Conservation (phyloP, 92 coral and sea anemone genomes). For the Metridium senile region DNA sequence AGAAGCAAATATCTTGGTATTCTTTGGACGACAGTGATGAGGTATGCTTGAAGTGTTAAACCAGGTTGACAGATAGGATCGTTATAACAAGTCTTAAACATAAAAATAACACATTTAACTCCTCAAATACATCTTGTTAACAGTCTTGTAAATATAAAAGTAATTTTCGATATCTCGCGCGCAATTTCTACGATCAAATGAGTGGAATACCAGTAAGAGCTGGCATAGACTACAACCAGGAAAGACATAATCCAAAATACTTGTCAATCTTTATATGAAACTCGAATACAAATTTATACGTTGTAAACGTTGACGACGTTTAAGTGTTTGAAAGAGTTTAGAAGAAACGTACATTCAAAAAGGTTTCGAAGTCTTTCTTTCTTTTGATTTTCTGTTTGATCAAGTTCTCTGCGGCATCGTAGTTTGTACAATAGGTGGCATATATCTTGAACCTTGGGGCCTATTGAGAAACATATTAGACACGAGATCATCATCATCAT, state of each 20-base stretch:
- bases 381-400: slow-evolving; percentile 76
- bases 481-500: not conserved
- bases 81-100: slow-evolving; percentile 71
- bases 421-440: slow-evolving; percentile 89
- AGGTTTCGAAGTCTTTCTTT: slow-evolving; percentile 86
- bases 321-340: too few species aligned
- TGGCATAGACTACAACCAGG: too few species aligned
- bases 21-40: slow-evolving; percentile 93
- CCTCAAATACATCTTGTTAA: too few species aligned
- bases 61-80: slow-evolving; percentile 96
- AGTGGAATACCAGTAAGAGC: too few species aligned
- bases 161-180: too few species aligned
- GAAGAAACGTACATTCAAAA: slow-evolving; percentile 64
- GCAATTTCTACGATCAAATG: too few species aligned
- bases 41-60: slow-evolving; percentile 84
- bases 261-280: too few species aligned
- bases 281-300: not conserved
- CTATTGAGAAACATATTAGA: slow-evolving; percentile 8
- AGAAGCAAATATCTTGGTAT: slow-evolving; percentile 94
- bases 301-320: too few species aligned
- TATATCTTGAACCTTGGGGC: slow-evolving; percentile 76
- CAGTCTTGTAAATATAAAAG: too few species aligned
- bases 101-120: too few species aligned
- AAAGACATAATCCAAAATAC: not conserved
- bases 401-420: slow-evolving; percentile 75